Percentiles rank a stretch among this genome's conserved stretches.
These are phyloP conservation scores for Eupithecia insigniata DNA, from an alignment of 2,888 invertebrate genomes.

Conservation along the genomic window DNA sequence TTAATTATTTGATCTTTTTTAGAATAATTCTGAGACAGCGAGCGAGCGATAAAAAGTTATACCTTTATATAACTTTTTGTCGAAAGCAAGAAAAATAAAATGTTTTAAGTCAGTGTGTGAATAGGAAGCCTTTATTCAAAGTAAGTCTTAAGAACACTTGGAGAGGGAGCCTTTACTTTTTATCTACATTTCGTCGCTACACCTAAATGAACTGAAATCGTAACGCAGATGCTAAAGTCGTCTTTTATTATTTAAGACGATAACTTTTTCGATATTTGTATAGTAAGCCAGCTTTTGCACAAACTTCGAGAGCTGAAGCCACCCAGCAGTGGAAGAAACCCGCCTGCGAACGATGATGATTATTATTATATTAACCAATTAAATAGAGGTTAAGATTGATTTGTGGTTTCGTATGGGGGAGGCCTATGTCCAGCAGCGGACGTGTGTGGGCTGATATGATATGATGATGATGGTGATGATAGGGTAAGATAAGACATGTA, in stretches of 20 bases:
- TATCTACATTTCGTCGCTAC: conserved; percentile 79
- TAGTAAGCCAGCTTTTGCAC: not conserved
- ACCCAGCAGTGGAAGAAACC: not conserved
- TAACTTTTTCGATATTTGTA: not conserved
- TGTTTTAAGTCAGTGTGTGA: conserved; percentile 41
- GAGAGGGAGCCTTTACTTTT: conserved; percentile 77
- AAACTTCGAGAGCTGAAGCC: not conserved
- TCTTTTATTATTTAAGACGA: conserved; percentile 36
- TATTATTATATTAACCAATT: no score
- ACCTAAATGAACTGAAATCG: conserved; percentile 81
- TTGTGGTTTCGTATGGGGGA: no score
- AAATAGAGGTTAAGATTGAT: no score
- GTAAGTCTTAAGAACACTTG: conserved; percentile 73
- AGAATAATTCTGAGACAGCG: not conserved
- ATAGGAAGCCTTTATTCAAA: conserved; percentile 72
- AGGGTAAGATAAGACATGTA: not conserved
- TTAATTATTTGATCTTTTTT: not conserved
- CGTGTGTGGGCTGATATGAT: no score
- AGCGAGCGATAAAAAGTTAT: not conserved
- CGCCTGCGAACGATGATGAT: not conserved
- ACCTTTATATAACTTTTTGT: not conserved
- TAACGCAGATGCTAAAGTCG: conserved; percentile 68
- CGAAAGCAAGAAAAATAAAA: not conserved
- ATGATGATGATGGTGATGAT: no score
- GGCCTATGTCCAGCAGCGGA: no score